A percentile compares a stretch with the other conserved stretches of the same genome.
Evolutionary conservation across 2,113 vertebrate genomes (phyloP).

Genomic region (Cheirogaleus medius): DNA sequence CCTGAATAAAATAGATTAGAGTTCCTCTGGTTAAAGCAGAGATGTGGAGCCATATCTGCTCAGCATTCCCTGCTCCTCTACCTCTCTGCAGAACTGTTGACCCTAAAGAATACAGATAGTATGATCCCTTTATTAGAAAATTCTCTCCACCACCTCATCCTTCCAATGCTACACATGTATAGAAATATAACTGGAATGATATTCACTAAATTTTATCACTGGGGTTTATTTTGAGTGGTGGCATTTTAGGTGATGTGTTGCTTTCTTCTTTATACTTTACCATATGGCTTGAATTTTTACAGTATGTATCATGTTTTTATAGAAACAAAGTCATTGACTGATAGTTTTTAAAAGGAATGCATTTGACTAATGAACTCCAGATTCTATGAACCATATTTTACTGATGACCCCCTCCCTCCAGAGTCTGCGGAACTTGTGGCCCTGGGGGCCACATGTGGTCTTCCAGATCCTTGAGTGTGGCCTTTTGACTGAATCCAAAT

Average conservation of each 20-base stretch:
- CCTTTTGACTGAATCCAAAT: no score
- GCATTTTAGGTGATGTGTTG: background rate
- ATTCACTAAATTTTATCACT: constrained; percentile 17
- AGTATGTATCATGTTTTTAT: constrained; percentile 22
- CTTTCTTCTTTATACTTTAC: constrained; percentile 12
- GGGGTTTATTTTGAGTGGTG: constrained; percentile 4
- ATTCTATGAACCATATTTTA: constrained; percentile 19
- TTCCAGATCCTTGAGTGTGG: no score
- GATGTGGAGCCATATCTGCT: background rate
- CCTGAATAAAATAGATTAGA: background rate
- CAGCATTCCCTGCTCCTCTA: background rate
- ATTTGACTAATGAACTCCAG: constrained; percentile 23
- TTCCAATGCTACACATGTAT: background rate
- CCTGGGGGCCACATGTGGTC: no score
- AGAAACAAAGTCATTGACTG: background rate
- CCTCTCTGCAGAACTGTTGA: background rate
- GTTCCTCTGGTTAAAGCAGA: constrained; percentile 36
- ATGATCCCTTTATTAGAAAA: constrained; percentile 27
- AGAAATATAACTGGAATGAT: background rate
- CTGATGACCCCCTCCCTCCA: background rate
- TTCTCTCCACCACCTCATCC: background rate
- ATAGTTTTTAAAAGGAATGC: constrained; percentile 12
- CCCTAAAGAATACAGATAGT: background rate
- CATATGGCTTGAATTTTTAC: constrained; percentile 18
- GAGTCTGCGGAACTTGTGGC: no score